Evolutionary conservation across 1,140 invertebrate species (phyloP).

Genomic region (Rhysida immarginata): DNA sequence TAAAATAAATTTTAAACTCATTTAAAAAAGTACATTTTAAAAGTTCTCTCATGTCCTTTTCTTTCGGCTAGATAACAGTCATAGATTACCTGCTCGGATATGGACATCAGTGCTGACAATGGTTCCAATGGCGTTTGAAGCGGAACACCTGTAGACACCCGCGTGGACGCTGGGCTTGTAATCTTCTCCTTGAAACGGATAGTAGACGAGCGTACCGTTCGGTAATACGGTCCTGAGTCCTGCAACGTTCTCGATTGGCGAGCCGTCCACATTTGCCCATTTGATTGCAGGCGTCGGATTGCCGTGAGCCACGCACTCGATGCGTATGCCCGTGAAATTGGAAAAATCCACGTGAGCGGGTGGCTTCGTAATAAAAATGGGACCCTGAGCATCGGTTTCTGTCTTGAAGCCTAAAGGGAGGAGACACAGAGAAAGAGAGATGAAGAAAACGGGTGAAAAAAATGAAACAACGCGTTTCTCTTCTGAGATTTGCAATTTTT

Average conservation of each 20-base stretch:
- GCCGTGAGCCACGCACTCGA: constrained; percentile 41
- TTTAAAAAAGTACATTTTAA: too few relatives aligned
- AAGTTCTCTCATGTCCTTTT: too few relatives aligned
- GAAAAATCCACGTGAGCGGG: constrained; percentile 22
- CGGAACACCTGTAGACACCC: constrained; percentile 26
- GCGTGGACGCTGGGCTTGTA: constrained; percentile 24
- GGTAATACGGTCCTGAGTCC: constrained; percentile 24
- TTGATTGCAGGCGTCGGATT: constrained; percentile 20
- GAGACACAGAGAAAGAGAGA: too few relatives aligned
- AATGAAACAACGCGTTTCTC: too few relatives aligned
- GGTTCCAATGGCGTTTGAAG: constrained; percentile 27
- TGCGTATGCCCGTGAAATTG: constrained; percentile 22
- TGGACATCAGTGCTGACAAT: constrained; percentile 26
- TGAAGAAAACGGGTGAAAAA: too few relatives aligned
- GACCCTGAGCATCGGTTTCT: constrained; percentile 18
- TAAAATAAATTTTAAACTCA: too few relatives aligned
- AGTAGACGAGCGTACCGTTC: constrained; percentile 30
- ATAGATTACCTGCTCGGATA: constrained; percentile 28
- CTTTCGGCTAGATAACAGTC: too few relatives aligned
- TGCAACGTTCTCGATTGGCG: constrained; percentile 21
- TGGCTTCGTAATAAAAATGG: constrained; percentile 23
- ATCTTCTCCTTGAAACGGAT: constrained; percentile 22
- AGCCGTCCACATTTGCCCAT: constrained; percentile 20
- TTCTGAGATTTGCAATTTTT: too few relatives aligned
- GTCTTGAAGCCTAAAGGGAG: too few relatives aligned